phyloP scores from a whole-genome alignment of 37 sponge, comb jelly and placozoan genomes.

The Tethya wilhelma region DNA sequence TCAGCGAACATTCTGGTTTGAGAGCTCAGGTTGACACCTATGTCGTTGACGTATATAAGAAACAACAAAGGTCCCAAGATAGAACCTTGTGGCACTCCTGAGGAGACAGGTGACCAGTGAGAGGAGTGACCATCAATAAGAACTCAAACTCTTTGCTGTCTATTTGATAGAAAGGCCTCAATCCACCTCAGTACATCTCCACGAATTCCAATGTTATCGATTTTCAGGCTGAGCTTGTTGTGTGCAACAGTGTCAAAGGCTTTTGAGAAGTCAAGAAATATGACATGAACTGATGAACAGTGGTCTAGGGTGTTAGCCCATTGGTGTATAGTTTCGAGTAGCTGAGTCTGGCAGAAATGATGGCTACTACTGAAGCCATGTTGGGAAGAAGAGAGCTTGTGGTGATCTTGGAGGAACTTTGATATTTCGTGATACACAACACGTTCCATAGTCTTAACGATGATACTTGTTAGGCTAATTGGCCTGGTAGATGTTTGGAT shows the following conservation, averaged over 20 bases:
- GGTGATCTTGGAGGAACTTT: neutral
- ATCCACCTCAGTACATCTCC: too few relatives aligned
- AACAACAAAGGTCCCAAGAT: too few relatives aligned
- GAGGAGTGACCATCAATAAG: slow-evolving; percentile 31
- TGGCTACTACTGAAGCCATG: slow-evolving; percentile 20
- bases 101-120: slow-evolving; percentile 16
- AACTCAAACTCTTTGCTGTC: too few relatives aligned
- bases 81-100: too few relatives aligned
- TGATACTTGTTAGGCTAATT: slow-evolving; percentile 22
- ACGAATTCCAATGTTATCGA: neutral
- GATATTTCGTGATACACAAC: slow-evolving; percentile 6
- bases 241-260: neutral
- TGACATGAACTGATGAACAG: slow-evolving; percentile 12
- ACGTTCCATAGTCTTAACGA: slow-evolving; percentile 37
- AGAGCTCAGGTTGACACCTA: neutral
- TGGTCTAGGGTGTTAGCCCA: slow-evolving; percentile 31
- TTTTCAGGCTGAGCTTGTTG: neutral
- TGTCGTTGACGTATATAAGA: slow-evolving; percentile 51
- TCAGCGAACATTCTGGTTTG: neutral
- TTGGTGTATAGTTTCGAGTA: slow-evolving; percentile 40
- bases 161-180: too few relatives aligned
- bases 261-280: slow-evolving; percentile 23
- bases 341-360: slow-evolving; percentile 28
- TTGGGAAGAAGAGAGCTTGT: slow-evolving; percentile 6
- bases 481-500: slow-evolving; percentile 20